Evolutionary conservation across 2,113 vertebrate species (phyloP), one percentile per base, ranked within the genome.

Genomic region (Mastomys coucha): DNA sequence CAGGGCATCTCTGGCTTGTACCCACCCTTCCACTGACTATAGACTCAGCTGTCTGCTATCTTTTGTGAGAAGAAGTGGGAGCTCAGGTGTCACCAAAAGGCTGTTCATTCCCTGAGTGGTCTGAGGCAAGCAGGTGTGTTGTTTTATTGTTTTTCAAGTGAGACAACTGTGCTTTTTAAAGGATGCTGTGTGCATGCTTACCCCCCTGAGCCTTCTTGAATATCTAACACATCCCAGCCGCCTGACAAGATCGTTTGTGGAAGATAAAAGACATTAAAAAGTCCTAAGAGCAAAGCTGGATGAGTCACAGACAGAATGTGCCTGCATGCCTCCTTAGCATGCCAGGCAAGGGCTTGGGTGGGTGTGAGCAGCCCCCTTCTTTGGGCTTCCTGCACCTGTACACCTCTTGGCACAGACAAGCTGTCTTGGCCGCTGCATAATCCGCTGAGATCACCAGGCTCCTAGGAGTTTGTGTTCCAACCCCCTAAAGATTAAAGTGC

Each of bases 221-320:
- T 91, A 92, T 95, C 93, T 96, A 24, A 97, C 94, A 84, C 91
- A 93, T 93, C 60, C 91, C n/a, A 33, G 89, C 89, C 92, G 88
- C 39, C 95, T 89, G 88, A 82, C 86, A n/a, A 56, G 97, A 95
- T 58, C 53, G 0, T 86, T 91, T 39, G 45, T 94, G 95, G 93
- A 97, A 96, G 95, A 96, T 97, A 87, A 89, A 98, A 96, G 93
- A 39, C 90, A 65, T 90, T 93, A 76, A 81, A 90, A 69, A 70
- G 72, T 89, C 94, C 92, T 69, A 12, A 86, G 97, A 94, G 84
- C 14, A 45, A 89, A 97, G 94, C 42, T 42, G 76, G 63, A 84
- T 96, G 97, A 97, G 85, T 98, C 95, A 87, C 75, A 7, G 96
- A 0, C 91, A 81, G 77, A 81, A 63, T 3, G 28, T 42, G 93